phyloP scores from a whole-genome alignment of 1,140 invertebrate genomes.

The Araneus ventricosus region DNA sequence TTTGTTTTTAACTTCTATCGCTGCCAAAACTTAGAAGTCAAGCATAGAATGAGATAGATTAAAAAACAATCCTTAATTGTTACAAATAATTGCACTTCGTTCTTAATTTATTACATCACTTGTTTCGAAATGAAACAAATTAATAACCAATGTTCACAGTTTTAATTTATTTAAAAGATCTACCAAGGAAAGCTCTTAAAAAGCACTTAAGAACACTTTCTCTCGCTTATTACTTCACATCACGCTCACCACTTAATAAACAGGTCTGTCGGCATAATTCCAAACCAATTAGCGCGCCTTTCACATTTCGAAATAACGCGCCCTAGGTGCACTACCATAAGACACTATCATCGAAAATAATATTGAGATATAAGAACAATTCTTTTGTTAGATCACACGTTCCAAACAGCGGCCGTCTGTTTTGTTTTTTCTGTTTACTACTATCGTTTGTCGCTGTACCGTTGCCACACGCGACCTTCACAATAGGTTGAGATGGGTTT shows the following conservation, averaged over 20 bases:
- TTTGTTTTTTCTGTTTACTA: neutral
- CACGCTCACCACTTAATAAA: neutral
- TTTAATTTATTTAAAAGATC: no score
- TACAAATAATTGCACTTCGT: no score
- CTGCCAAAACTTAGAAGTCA: no score
- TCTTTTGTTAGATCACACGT: constrained; percentile 8
- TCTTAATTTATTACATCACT: no score
- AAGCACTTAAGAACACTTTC: no score
- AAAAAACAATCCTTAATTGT: no score
- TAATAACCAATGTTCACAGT: no score
- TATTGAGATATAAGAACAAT: constrained; percentile 12
- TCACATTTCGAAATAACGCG: neutral
- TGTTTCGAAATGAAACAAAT: no score
- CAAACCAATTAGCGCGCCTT: neutral
- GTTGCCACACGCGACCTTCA: constrained; percentile 33
- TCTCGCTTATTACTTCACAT: neutral
- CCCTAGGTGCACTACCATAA: neutral
- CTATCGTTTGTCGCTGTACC: neutral
- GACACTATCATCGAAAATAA: neutral
- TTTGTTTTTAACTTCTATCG: no score
- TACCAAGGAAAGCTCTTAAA: no score
- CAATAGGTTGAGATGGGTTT: constrained; percentile 17
- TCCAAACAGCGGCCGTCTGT: neutral
- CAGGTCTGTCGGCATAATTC: neutral
- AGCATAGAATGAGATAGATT: no score